Evolutionary conservation across 2,113 vertebrate species (phyloP).

Genomic region (Labeo rohita): DNA sequence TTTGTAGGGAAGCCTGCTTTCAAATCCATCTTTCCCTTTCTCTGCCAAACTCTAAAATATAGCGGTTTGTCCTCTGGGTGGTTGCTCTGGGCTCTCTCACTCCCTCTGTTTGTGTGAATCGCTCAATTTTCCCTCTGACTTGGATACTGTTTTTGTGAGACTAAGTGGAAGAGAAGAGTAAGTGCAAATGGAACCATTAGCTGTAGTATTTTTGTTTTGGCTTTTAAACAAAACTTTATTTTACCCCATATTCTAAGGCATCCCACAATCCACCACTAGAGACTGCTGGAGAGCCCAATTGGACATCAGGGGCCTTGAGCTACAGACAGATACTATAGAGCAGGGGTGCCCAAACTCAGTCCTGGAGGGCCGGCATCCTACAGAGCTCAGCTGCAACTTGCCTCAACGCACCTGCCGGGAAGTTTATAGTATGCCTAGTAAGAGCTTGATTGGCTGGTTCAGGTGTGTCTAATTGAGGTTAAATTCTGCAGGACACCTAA

Average conservation of each 20-base stretch:
- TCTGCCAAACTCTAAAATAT: slow-evolving; percentile 32
- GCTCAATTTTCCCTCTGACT: neutral
- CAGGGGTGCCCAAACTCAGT: no score
- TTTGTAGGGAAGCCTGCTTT: slow-evolving; percentile 41
- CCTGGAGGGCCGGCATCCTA: no score
- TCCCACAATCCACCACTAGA: slow-evolving; percentile 40
- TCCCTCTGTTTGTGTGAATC: slow-evolving; percentile 1
- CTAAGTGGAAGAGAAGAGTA: neutral
- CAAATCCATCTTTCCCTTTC: slow-evolving; percentile 16
- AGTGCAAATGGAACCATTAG: slow-evolving; percentile 19
- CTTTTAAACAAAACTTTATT: neutral
- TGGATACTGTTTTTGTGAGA: neutral
- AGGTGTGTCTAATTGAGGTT: no score
- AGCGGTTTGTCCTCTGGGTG: slow-evolving; percentile 14
- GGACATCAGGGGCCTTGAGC: neutral
- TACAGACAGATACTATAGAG: neutral
- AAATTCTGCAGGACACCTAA: no score
- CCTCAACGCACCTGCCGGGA: no score
- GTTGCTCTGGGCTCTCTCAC: slow-evolving; percentile 9
- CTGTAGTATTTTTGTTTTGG: neutral
- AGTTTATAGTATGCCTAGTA: no score
- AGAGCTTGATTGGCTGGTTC: no score
- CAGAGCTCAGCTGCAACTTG: no score
- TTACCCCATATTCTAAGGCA: neutral
- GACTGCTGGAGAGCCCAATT: slow-evolving; percentile 13